Base-by-base conservation (phyloP, 2,888 invertebrate species). In the Linnaemya tessellans region DNA sequence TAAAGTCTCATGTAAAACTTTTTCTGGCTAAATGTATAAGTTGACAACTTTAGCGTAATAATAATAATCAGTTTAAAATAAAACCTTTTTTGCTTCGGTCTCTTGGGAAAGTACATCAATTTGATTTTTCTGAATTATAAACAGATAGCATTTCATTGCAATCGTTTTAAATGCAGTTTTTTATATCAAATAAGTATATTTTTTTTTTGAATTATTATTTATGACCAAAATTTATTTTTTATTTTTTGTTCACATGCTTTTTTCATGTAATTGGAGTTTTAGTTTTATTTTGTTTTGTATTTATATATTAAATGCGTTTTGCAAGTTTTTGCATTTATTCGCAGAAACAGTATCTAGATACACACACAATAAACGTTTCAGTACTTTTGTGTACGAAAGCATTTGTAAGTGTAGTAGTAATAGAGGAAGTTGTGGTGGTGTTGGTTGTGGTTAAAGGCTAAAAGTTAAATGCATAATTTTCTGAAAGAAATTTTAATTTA, bases 381-480 rank as follows among this genome's bases (percentile, higher is more conserved):
- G n/a, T n/a, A 1, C 46, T 13, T 65, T 5, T 18, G 10, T 75
- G 43, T 68, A 71, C 60, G n/a, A 78, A 67, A 64, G 25, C 30
- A 30, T 4, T 70, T 62, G 75, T 62, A 73, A 67, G 64, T 54
- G 49, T 65, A 38, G 54, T 60, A 67, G 71, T 54, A 51, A 25
- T 38, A 20, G 64, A 43, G 64, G 58, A 70, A 49, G 58, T 77
- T 70, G 70, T 65, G 43, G 68, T 46, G 83, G 62, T 43, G n/a
- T n/a, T n/a, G 35, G 35, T 54, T 79, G 74, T 43, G 79, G 79
- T 70, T 84, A 67, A 74, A 84, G 80, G 80, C 71, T 71, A 84
- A 84, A 67, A 80, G 80, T 67, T 77, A 84, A 84, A 64, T 80
- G 80, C 64, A 80, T 71, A 68, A 74, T 49, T 67, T 64, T 25